Evolutionary conservation across 2,888 invertebrate genomes (phyloP), one percentile per base, ranked within the genome.

Genomic region (Elmis aenea): DNA sequence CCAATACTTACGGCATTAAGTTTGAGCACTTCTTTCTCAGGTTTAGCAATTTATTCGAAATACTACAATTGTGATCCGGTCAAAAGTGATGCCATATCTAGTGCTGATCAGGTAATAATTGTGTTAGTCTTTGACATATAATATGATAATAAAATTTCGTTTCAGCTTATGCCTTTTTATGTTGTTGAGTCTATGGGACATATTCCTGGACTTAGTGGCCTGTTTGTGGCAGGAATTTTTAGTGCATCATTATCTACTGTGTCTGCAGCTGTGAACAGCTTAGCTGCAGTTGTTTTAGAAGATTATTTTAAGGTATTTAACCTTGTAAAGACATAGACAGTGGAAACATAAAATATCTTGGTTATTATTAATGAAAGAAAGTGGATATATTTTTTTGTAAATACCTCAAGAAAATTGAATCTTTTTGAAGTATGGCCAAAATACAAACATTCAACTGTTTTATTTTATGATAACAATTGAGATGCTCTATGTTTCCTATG

Each of bases 191-290:
- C 77, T 0, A 79, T 93, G 82, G 70, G 75, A 0, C 58, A 74
- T 28, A 67, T 79, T 30, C 86, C 88, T 0, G 94, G 93, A 0
- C 58, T 95, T 11, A 79, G 91, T 0, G 95, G 95, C 0, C 72
- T 95, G 12, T 93, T 94, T 60, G 84, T 93, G 0, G 88, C 93
- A 3, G 85, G 93, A 2, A 85, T 95, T 41, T 92, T 94, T 61
- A 90, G 90, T 52, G 94, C 90, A 0, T 86, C 92, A 1, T 71
- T 94, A 5, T 92, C 93, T 25, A 92, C 93, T 0, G 84, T 95
- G 39, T 94, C 93, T 0, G 91, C 94, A 0, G 83, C 91, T 1
- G 77, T 94, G 39, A 94, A 93, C 58, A 89, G 93, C 1, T 71
- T 95, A 26, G 84, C 94, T 1, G 93, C 94, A 0, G 89, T 94